phyloP scores from a whole-genome alignment of 2,888 invertebrate species.

The Caenorhabditis sp. region DNA sequence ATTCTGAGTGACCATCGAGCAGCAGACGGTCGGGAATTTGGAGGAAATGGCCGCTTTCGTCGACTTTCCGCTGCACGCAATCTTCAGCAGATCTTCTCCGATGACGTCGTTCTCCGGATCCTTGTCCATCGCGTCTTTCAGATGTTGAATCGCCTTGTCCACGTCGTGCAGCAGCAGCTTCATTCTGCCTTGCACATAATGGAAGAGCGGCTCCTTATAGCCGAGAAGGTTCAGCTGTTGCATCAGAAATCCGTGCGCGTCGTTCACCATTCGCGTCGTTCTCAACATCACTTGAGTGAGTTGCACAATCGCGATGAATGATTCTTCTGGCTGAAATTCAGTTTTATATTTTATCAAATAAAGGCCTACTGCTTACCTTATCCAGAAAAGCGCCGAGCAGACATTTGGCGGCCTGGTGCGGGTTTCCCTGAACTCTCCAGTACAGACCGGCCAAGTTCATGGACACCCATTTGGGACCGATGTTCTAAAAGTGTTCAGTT shows the following conservation, averaged over 20 bases:
- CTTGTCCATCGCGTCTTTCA: conserved; percentile 65
- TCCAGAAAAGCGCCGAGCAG: conserved; percentile 83
- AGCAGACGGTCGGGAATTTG: conserved; percentile 67
- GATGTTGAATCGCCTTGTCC: conserved; percentile 60
- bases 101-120: conserved; percentile 59
- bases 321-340: conserved; percentile 64
- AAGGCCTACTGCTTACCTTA: conserved; percentile 33
- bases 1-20: conserved; percentile 60
- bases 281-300: conserved; percentile 84
- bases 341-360: background rate
- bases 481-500: conserved; percentile 84
- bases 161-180: conserved; percentile 57
- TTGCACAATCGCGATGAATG: conserved; percentile 85
- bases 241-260: conserved; percentile 41
- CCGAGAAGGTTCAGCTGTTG: conserved; percentile 41
- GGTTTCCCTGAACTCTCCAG: conserved; percentile 86
- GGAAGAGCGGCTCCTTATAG: conserved; percentile 55
- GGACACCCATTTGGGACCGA: conserved; percentile 86
- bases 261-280: conserved; percentile 81
- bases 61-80: conserved; percentile 69
- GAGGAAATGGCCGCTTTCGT: conserved; percentile 65
- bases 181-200: conserved; percentile 64
- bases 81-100: conserved; percentile 63
- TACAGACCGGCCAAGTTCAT: conserved; percentile 86
- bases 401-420: conserved; percentile 85